Evolutionary conservation across 2,113 vertebrate species (phyloP), one percentile per base, ranked within the genome.

Genomic region (Tor tambroides): DNA sequence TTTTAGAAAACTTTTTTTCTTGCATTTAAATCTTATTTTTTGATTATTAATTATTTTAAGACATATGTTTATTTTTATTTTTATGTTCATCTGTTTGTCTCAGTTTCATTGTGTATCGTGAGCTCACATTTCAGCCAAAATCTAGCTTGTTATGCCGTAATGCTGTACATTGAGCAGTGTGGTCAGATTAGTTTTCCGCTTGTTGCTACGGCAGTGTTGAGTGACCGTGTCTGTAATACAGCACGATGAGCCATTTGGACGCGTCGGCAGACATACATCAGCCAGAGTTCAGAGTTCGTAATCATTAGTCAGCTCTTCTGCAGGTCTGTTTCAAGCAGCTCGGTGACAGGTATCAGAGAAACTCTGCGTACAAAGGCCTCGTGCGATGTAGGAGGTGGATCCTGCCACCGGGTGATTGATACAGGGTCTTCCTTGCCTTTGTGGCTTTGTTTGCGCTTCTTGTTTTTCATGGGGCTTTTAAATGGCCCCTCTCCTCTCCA

Each of bases 381-480:
- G 59, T 26, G 56, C 59, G 65, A 38, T 69, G 75, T 84, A 83
- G 85, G 76, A 38, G 78, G 77, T n/a, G 54, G 78, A 80, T 61
- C 78, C 32, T 38, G 90, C 85, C 84, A 83, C n/a, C 2, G 63
- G 32, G 91, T 86, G 89, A 89, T 83, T 90, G 92, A 93, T 93
- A 91, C 90, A 83, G 88, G 87, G 90, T 80, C 92, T 90, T 90
- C 84, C 88, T 87, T 69, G 28, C 84, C 79, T 87, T 84, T 82
- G 76, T 43, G 83, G 69, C 87, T 93, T 89, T 92, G 92, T 94
- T 93, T 93, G 90, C 89, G 63, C 77, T 80, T 51, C 90, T 91
- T 92, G 90, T 93, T 93, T 93, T 92, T 93, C 90, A 91, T 91
- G 87, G 49, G 87, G 84, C 86, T 88, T 89, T 87, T 86, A 71